phyloP scores from a whole-genome alignment of 2,113 vertebrate genomes.

The Hippocampus zosterae region DNA sequence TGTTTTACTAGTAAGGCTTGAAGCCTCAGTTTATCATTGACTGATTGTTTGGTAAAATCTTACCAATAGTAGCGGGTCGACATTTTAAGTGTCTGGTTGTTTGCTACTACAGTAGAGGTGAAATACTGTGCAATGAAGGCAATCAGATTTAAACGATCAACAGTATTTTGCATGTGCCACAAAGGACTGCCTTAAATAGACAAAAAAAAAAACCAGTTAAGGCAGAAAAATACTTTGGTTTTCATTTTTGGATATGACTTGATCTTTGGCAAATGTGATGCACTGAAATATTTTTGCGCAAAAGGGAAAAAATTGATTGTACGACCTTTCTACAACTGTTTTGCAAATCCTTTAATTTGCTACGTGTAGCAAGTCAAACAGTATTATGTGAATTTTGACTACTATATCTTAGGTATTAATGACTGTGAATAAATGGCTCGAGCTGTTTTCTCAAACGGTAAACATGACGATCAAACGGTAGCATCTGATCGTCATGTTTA shows the following conservation, averaged over 20 bases:
- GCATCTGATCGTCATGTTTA: too few species aligned
- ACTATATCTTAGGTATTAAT: too few species aligned
- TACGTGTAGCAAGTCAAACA: slow-evolving; percentile 29
- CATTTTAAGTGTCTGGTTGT: slow-evolving; percentile 4
- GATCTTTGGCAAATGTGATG: slow-evolving; percentile 58
- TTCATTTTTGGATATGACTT: slow-evolving; percentile 19
- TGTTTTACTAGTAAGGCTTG: slow-evolving; percentile 10
- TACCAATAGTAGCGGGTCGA: slow-evolving; percentile 11
- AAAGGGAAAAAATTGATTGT: slow-evolving; percentile 11
- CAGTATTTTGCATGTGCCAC: slow-evolving; percentile 6
- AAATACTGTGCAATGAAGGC: slow-evolving; percentile 39
- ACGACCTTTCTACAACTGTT: neutral
- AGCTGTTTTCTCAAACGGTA: too few species aligned
- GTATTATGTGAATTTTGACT: neutral
- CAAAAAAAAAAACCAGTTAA: neutral
- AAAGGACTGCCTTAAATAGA: slow-evolving; percentile 6
- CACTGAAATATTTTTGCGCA: slow-evolving; percentile 44
- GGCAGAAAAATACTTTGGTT: neutral
- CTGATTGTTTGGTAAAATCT: neutral
- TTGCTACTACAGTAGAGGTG: slow-evolving; percentile 11
- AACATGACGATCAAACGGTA: too few species aligned
- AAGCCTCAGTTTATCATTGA: slow-evolving; percentile 16
- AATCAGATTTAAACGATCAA: slow-evolving; percentile 35
- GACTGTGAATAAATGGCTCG: too few species aligned
- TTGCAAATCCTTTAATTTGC: slow-evolving; percentile 21